Evolutionary conservation across 2,113 vertebrate species (phyloP), one percentile per base, ranked within the genome.

Genomic region (Tangachromis dhanisi): DNA sequence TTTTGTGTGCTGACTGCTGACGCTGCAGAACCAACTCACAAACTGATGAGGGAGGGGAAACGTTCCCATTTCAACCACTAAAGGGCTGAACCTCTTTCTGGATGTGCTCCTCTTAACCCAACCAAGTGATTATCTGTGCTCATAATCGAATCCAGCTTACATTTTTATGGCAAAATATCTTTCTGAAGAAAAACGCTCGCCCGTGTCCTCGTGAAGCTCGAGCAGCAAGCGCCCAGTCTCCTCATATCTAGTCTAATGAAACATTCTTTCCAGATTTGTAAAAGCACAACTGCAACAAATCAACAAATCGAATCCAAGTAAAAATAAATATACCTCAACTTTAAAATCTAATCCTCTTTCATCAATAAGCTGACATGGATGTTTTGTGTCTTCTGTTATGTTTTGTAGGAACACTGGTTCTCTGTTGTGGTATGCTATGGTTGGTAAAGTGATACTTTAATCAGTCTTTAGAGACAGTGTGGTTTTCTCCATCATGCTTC

Each of bases 1-100:
- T 96, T 96, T 94, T 95, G 96, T 97, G 91, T 89, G 95, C 90
- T 86, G 95, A 96, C 94, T 94, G 96, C 96, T 97, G 97, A 97
- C 94, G 63, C 89, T 94, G 96, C 95, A 97, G 91, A 97, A 96
- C 87, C 71, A 93, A 90, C 94, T 96, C 86, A 84, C 94, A 95
- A 95, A 95, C 92, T 88, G 93, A 96, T 96, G 86, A 94, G 95
- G 91, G 93, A 95, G 93, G 94, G 87, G 92, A 79, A 91, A 93
- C 91, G 59, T 85, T 92, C 94, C 87, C 88, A 93, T 93, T 95
- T 94, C 89, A 95, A 95, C 92, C 87, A 89, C 94, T 96, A 96
- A 97, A 96, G 89, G 84, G 86, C 90, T 94, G 90, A 76, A 88
- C 95, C 90, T 94, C 89, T 95, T 95, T 94, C 92, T 93, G 89